Evolutionary conservation across 1,140 invertebrate species (phyloP).

Genomic region (Drosophila murphyi): DNA sequence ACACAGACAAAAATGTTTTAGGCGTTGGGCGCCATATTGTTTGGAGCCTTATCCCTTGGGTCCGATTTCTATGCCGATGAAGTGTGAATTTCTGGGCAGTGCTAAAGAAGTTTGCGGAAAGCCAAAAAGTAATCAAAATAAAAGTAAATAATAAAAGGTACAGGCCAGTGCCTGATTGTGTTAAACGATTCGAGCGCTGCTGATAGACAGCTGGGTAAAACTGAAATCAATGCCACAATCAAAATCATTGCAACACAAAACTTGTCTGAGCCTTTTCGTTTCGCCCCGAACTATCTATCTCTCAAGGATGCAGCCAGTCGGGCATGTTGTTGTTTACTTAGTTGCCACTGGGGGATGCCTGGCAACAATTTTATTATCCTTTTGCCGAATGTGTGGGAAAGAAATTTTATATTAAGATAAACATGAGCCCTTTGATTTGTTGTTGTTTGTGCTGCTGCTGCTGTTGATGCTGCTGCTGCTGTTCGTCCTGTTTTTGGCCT

Average conservation of each 20-base stretch:
- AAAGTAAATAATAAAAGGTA: conserved; percentile 75
- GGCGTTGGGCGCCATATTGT: conserved; percentile 13
- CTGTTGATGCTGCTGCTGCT: conserved; percentile 39
- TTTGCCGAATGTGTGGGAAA: conserved; percentile 58
- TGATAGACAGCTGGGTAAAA: conserved; percentile 41
- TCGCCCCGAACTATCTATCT: conserved; percentile 37
- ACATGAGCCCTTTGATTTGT: conserved; percentile 71
- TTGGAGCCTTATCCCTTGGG: conserved; percentile 36
- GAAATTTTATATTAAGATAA: conserved; percentile 70
- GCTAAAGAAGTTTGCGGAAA: conserved; percentile 46
- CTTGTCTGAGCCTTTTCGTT: conserved; percentile 61
- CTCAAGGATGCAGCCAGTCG: conserved; percentile 59
- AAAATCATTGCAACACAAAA: conserved; percentile 55
- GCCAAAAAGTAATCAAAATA: conserved; percentile 72
- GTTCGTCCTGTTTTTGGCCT: conserved; percentile 16
- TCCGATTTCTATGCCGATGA: conserved; percentile 47
- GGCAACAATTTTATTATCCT: conserved; percentile 69
- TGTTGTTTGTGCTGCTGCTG: conserved; percentile 51
- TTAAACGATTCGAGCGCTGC: conserved; percentile 53
- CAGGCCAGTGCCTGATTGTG: conserved; percentile 56
- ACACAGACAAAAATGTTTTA: conserved; percentile 16
- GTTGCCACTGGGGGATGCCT: conserved; percentile 48
- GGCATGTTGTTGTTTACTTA: conserved; percentile 72
- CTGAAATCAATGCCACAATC: conserved; percentile 75
- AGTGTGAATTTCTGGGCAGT: conserved; percentile 59